Conservation (phyloP, 2,888 invertebrate genomes). For the Netelia melanura region DNA sequence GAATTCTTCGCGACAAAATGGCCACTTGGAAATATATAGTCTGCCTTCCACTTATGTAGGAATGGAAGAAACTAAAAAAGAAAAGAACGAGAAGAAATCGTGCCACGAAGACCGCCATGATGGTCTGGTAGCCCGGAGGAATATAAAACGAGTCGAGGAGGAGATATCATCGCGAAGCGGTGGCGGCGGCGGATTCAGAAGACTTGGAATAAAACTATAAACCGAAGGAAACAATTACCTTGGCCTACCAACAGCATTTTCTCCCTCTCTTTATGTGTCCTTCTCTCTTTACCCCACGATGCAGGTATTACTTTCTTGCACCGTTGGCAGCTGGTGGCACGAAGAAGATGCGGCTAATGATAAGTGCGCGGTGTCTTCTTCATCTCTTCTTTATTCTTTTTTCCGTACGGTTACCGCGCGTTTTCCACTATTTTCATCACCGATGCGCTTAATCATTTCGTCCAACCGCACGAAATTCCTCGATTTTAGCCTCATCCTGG, state of each 20-base stretch:
- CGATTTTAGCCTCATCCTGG: neutral
- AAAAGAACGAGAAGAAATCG: constrained; percentile 29
- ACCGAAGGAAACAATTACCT: constrained; percentile 84
- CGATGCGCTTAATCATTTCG: neutral
- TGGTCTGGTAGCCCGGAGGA: constrained; percentile 79
- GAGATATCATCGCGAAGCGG: constrained; percentile 80
- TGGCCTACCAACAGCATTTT: constrained; percentile 67
- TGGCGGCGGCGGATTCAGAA: constrained; percentile 61
- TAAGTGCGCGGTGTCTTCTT: constrained; percentile 77
- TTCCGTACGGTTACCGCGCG: neutral
- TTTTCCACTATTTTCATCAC: constrained; percentile 10
- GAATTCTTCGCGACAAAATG: constrained; percentile 67
- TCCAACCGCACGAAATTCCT: neutral
- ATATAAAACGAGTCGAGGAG: constrained; percentile 81
- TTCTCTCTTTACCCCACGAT: constrained; percentile 2
- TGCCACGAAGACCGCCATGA: constrained; percentile 73
- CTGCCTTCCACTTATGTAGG: constrained; percentile 48
- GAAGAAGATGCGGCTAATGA: constrained; percentile 82
- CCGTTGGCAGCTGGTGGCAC: constrained; percentile 71
- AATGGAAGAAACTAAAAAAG: constrained; percentile 61
- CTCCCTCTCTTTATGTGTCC: constrained; percentile 6
- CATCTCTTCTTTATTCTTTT: constrained; percentile 42
- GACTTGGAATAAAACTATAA: constrained; percentile 84
- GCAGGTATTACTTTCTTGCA: constrained; percentile 3
- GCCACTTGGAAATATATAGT: constrained; percentile 47